phyloP scores from a whole-genome alignment of 2,888 invertebrate species.

The Eugnorisma glareosa region DNA sequence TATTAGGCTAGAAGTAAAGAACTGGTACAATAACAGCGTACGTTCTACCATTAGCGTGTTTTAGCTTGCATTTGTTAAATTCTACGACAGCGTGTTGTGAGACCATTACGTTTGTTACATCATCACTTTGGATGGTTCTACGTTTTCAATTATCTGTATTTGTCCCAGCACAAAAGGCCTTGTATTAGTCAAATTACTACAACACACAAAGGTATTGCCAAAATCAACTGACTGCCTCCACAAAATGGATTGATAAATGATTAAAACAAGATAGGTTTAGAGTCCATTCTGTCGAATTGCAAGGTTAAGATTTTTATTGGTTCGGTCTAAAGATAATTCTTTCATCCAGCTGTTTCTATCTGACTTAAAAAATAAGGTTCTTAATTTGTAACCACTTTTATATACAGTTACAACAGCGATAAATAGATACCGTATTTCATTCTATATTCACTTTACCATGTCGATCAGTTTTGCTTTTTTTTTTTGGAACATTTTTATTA shows the following conservation, averaged over 20 bases:
- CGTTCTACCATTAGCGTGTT: background rate
- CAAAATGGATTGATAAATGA: background rate
- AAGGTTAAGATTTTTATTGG: background rate
- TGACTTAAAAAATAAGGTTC: background rate
- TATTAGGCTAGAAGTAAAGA: background rate
- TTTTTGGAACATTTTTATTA: background rate
- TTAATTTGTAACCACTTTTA: background rate
- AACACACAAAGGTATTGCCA: background rate
- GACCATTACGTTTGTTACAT: background rate
- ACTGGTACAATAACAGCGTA: background rate
- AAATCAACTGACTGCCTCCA: background rate
- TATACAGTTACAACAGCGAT: background rate
- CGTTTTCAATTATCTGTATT: constrained; percentile 2
- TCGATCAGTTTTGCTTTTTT: background rate
- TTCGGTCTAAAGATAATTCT: background rate
- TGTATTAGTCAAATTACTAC: background rate
- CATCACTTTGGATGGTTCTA: background rate
- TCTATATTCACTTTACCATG: background rate
- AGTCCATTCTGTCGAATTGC: too few species aligned
- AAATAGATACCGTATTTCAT: background rate
- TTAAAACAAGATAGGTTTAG: background rate
- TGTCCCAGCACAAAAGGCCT: background rate
- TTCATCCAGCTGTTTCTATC: background rate
- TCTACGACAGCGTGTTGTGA: background rate
- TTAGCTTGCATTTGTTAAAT: background rate